Conservation (phyloP, 1,140 invertebrate genomes). For the Spodoptera litura region DNA sequence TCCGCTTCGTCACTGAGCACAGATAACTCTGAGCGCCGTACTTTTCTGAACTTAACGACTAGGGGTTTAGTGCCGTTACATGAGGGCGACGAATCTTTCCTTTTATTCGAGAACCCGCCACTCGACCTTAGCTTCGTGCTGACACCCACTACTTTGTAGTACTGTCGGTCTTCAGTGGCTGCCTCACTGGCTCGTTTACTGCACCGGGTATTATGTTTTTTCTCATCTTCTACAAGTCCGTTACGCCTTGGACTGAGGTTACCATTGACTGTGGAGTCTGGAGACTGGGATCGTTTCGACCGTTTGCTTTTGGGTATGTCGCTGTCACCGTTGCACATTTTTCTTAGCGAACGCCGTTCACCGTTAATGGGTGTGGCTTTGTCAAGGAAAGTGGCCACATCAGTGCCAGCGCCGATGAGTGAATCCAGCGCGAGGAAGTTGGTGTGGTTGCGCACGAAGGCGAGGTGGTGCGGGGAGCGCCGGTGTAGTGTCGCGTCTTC, state of each 20-base stretch:
- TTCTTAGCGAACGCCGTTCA: constrained; percentile 77
- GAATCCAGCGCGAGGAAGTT: constrained; percentile 90
- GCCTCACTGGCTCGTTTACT: constrained; percentile 87
- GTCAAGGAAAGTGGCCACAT: constrained; percentile 88
- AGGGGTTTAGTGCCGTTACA: constrained; percentile 85
- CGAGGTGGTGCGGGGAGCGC: constrained; percentile 90
- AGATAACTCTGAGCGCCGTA: constrained; percentile 90
- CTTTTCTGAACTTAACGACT: constrained; percentile 90
- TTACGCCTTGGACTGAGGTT: constrained; percentile 71
- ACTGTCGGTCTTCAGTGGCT: constrained; percentile 88
- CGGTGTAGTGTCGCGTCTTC: constrained; percentile 89
- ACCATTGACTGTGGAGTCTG: constrained; percentile 68
- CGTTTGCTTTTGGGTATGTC: constrained; percentile 64
- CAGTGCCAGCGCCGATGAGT: constrained; percentile 88
- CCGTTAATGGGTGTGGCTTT: constrained; percentile 75
- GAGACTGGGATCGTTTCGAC: constrained; percentile 71
- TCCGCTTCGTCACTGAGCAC: constrained; percentile 93
- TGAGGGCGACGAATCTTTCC: constrained; percentile 66
- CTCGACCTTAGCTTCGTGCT: constrained; percentile 90
- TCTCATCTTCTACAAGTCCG: constrained; percentile 70
- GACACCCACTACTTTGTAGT: constrained; percentile 91
- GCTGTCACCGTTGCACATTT: constrained; percentile 78
- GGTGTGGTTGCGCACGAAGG: constrained; percentile 89
- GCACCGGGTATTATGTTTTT: constrained; percentile 71
- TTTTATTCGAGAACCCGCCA: constrained; percentile 76